phyloP scores from a whole-genome alignment of 1,140 invertebrate genomes.

The Cheumatopsyche charites region DNA sequence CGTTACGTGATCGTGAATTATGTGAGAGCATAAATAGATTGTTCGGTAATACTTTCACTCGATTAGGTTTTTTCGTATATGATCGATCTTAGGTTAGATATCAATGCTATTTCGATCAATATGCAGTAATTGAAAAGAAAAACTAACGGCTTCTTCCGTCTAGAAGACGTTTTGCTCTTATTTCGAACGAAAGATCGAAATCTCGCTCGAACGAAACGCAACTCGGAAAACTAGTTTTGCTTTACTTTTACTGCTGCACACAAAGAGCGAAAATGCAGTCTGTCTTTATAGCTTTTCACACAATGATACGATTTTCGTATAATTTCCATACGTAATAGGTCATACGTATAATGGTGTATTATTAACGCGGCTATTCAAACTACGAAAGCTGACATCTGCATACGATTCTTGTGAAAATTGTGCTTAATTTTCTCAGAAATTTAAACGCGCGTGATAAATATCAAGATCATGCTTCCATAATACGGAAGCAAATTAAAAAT shows the following conservation, averaged over 20 bases:
- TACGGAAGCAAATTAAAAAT: no score
- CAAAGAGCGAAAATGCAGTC: slow-evolving; percentile 5
- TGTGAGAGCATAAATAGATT: neutral
- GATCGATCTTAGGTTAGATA: no score
- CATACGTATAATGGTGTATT: no score
- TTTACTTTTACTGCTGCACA: slow-evolving; percentile 16
- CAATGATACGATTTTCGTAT: no score
- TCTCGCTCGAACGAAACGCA: neutral
- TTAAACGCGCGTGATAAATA: neutral
- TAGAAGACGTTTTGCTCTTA: neutral
- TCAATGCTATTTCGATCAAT: no score
- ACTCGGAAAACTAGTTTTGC: slow-evolving; percentile 5
- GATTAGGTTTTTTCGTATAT: neutral
- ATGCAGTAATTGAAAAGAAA: no score
- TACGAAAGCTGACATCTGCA: no score
- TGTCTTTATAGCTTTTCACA: neutral
- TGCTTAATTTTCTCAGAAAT: neutral
- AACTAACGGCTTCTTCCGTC: slow-evolving; percentile 22
- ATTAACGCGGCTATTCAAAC: no score
- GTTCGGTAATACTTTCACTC: slow-evolving; percentile 11
- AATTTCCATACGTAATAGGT: no score
- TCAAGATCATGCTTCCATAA: no score
- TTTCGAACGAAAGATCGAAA: slow-evolving; percentile 5
- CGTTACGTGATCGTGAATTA: neutral
- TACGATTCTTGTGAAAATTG: no score